Percentiles rank a stretch among this genome's conserved stretches.
Conservation (phyloP, 2,113 vertebrate species). For the Leptobrachium leishanense region DNA sequence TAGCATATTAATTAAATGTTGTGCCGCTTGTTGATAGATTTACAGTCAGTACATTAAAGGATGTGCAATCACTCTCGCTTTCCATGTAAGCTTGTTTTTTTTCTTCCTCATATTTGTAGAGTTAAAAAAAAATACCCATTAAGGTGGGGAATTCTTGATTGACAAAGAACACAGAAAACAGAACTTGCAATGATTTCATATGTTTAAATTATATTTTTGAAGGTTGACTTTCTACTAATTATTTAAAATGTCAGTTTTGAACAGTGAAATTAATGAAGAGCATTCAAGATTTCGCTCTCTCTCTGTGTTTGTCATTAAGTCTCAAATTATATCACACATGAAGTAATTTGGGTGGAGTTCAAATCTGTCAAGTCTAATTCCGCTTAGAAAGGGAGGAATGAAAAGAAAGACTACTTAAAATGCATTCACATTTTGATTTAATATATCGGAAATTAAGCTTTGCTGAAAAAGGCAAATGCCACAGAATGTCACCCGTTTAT, state of each 20-base stretch:
- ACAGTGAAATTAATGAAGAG: not conserved
- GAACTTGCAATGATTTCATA: not conserved
- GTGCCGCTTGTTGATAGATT: conserved; percentile 34
- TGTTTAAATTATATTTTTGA: not conserved
- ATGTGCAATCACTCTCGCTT: conserved; percentile 34
- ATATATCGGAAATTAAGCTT: not conserved
- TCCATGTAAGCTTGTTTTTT: not conserved
- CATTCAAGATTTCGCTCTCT: not conserved
- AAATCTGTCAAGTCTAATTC: not conserved
- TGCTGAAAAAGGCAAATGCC: no score
- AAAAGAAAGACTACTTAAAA: not conserved
- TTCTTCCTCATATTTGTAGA: not conserved
- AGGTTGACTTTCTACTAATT: not conserved
- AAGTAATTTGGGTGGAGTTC: not conserved
- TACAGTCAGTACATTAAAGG: conserved; percentile 31
- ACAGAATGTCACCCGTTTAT: no score
- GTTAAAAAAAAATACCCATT: conserved; percentile 20
- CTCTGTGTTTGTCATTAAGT: not conserved
- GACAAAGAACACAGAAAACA: not conserved
- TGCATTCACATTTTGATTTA: not conserved
- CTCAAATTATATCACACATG: not conserved
- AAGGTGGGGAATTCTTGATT: not conserved
- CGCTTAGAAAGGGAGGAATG: not conserved
- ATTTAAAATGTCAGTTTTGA: not conserved
- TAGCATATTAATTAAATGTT: conserved; percentile 36